Conservation (phyloP, 2,113 vertebrate species). For the Ondatra zibethicus region DNA sequence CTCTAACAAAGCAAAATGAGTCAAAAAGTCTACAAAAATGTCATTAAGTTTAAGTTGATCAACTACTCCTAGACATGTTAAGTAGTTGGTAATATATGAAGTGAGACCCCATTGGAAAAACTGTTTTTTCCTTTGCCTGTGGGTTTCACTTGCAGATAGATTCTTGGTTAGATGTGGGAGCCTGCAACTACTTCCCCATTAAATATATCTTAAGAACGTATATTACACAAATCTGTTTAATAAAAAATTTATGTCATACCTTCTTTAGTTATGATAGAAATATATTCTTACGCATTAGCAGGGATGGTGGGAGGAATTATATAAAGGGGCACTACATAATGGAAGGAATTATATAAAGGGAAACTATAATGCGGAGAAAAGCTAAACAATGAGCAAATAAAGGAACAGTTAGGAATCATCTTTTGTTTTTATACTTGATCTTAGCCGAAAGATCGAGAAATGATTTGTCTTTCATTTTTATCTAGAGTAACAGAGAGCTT, state of each 20-base stretch:
- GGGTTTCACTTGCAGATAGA: not conserved
- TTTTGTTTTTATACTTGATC: not conserved
- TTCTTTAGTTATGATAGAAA: conserved; percentile 42
- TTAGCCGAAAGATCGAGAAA: not conserved
- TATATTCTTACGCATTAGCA: not conserved
- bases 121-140: not conserved
- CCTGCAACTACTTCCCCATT: not conserved
- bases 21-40: not conserved
- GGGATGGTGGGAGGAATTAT: not conserved
- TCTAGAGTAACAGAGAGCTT: conserved; percentile 22
- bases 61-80: not conserved
- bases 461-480: not conserved
- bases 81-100: not conserved
- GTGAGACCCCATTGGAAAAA: not conserved
- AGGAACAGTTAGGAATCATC: conserved; percentile 22
- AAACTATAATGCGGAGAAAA: conserved; percentile 20
- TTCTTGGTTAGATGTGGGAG: not conserved
- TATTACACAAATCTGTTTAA: not conserved
- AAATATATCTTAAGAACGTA: not conserved
- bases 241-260: conserved; percentile 21
- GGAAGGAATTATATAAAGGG: not conserved
- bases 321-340: not conserved
- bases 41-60: not conserved
- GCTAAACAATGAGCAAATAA: conserved; percentile 20
- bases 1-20: not conserved